A percentile compares a stretch with the other conserved stretches of the same genome.
Conservation (phyloP, 2,797 vertebrate species). For the Euphonia xanthogaster region DNA sequence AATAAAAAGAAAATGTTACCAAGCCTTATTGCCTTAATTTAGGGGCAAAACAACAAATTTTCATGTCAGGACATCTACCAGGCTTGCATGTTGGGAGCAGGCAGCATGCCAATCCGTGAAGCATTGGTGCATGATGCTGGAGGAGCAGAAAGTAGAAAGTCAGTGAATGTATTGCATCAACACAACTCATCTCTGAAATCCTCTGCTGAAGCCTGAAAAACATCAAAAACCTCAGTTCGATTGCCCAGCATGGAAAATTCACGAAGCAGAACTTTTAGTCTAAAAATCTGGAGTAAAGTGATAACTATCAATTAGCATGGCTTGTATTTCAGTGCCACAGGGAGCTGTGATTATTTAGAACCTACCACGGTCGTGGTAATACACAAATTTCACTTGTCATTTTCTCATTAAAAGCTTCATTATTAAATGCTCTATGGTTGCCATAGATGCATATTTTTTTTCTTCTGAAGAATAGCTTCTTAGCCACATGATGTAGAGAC, state of each 20-base stretch:
- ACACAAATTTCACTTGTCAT: neutral
- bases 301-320: neutral
- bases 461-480: neutral
- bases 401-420: neutral
- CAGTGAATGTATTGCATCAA: neutral
- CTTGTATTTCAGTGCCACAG: neutral
- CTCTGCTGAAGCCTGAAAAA: neutral
- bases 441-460: neutral
- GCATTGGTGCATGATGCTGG: neutral
- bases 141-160: neutral
- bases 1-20: neutral
- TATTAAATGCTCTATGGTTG: neutral
- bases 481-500: neutral
- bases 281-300: neutral
- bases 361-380: rapidly evolving
- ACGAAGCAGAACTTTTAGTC: neutral
- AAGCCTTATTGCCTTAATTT: rapidly evolving
- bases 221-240: rapidly evolving
- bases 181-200: neutral
- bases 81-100: rapidly evolving
- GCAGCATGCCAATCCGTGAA: neutral
- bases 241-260: neutral
- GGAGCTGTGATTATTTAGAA: neutral
- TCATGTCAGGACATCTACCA: neutral
- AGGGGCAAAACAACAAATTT: neutral